These are phyloP conservation scores for Melanostoma scalare DNA, from an alignment of 2,888 invertebrate species.

Conservation along the genomic window DNA sequence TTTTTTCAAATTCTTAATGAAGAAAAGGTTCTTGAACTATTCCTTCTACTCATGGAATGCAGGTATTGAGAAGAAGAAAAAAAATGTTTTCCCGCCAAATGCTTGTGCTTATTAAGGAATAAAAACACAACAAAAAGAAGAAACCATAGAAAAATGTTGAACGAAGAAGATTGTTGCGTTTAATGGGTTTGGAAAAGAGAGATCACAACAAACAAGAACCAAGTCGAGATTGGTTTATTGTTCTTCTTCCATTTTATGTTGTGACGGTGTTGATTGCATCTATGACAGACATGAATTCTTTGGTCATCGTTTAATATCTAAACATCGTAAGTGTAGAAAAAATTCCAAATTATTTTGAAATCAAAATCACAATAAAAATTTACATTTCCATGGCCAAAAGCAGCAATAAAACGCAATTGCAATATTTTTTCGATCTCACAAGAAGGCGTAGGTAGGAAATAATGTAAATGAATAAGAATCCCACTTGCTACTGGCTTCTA, in stretches of 20 bases:
- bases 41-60: conserved; percentile 34
- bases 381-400: not conserved
- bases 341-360: not conserved
- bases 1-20: conserved; percentile 6
- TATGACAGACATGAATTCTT: conserved; percentile 25
- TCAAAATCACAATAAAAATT: conserved; percentile 5
- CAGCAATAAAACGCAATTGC: not conserved
- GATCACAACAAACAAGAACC: conserved; percentile 42
- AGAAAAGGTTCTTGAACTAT: conserved; percentile 65
- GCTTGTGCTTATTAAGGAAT: conserved; percentile 44
- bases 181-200: conserved; percentile 61
- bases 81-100: conserved; percentile 68
- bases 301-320: not conserved
- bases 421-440: conserved; percentile 27
- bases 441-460: conserved; percentile 36
- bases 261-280: conserved; percentile 20
- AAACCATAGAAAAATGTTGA: conserved; percentile 58
- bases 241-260: conserved; percentile 21
- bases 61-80: conserved; percentile 28
- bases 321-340: not conserved
- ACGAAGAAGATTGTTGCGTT: conserved; percentile 63
- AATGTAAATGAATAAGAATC: conserved; percentile 21
- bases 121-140: conserved; percentile 41
- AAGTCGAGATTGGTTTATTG: conserved; percentile 11
- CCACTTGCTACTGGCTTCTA: conserved; percentile 34